These are phyloP conservation scores for Dasypogon diadema DNA, from an alignment of 2,888 invertebrate species.

Conservation along the genomic window DNA sequence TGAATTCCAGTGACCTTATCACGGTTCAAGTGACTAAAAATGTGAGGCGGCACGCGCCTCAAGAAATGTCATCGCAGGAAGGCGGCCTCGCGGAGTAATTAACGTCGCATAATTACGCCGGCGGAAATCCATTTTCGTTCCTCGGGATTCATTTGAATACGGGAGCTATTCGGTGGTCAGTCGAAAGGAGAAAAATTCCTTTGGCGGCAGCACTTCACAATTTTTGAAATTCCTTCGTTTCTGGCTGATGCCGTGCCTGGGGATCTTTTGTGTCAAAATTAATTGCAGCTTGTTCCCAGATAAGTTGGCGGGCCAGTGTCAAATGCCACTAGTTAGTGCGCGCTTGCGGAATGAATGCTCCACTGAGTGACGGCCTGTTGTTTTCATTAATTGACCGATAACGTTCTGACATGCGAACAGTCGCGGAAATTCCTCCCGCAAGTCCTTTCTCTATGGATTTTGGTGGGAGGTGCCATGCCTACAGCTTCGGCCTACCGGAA, in stretches of 20 bases:
- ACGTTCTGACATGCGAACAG: constrained; percentile 28
- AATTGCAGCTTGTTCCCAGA: constrained; percentile 46
- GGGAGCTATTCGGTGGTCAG: constrained; percentile 18
- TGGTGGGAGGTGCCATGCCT: too few relatives aligned
- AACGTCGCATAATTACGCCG: constrained; percentile 30
- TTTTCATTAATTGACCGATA: constrained; percentile 34
- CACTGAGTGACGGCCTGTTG: constrained; percentile 21
- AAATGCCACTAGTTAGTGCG: background rate
- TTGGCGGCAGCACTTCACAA: constrained; percentile 41
- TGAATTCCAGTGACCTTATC: constrained; percentile 33
- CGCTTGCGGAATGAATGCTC: background rate
- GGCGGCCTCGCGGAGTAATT: constrained; percentile 24
- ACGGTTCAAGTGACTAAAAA: constrained; percentile 40
- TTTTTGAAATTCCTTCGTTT: constrained; percentile 43
- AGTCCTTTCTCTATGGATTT: too few relatives aligned
- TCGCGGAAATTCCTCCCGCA: background rate
- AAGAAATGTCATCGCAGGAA: constrained; percentile 10
- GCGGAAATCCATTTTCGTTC: background rate
- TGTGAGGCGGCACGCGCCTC: constrained; percentile 45
- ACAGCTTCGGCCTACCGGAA: too few relatives aligned
- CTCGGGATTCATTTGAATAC: constrained; percentile 37
- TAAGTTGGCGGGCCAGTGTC: constrained; percentile 21
- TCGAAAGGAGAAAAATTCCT: constrained; percentile 16
- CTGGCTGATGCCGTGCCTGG: constrained; percentile 42
- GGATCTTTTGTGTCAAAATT: constrained; percentile 50